A percentile compares a stretch with the other conserved stretches of the same genome.
Evolutionary conservation across 1,140 invertebrate genomes (phyloP).

Genomic region (Habropoda laboriosa): DNA sequence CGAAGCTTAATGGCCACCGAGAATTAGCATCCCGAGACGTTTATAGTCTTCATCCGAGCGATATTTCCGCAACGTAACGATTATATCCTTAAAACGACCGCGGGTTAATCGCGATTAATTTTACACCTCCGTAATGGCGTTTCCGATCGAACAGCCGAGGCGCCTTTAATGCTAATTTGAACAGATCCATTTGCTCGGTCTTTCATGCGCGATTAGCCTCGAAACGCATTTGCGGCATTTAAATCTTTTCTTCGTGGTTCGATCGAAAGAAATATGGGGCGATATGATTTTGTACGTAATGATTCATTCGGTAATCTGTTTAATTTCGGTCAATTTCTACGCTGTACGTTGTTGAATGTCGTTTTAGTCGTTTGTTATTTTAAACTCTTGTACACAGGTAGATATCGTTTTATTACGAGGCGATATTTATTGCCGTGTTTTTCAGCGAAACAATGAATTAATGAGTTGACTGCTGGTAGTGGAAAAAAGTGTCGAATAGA

Average conservation of each 20-base stretch:
- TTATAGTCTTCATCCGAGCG: not conserved
- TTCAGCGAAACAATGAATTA: too few relatives aligned
- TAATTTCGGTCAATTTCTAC: too few relatives aligned
- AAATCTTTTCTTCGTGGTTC: not conserved
- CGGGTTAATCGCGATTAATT: constrained; percentile 19
- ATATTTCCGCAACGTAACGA: constrained; percentile 8
- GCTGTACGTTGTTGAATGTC: too few relatives aligned
- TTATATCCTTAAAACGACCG: not conserved
- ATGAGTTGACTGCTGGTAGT: too few relatives aligned
- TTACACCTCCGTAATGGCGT: not conserved
- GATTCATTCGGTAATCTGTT: too few relatives aligned
- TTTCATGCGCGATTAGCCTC: not conserved
- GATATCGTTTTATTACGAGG: too few relatives aligned
- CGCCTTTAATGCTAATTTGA: not conserved
- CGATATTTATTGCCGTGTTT: too few relatives aligned
- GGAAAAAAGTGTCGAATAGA: too few relatives aligned
- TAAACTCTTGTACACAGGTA: too few relatives aligned
- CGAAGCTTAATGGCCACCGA: not conserved
- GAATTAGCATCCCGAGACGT: not conserved
- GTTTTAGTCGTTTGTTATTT: too few relatives aligned
- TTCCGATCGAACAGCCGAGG: not conserved
- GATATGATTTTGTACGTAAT: too few relatives aligned
- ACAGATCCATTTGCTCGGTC: not conserved
- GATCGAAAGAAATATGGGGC: not conserved
- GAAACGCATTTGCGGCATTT: not conserved